These are phyloP conservation scores for Morone saxatilis DNA, from an alignment of 2,113 vertebrate genomes.

Conservation along the genomic window DNA sequence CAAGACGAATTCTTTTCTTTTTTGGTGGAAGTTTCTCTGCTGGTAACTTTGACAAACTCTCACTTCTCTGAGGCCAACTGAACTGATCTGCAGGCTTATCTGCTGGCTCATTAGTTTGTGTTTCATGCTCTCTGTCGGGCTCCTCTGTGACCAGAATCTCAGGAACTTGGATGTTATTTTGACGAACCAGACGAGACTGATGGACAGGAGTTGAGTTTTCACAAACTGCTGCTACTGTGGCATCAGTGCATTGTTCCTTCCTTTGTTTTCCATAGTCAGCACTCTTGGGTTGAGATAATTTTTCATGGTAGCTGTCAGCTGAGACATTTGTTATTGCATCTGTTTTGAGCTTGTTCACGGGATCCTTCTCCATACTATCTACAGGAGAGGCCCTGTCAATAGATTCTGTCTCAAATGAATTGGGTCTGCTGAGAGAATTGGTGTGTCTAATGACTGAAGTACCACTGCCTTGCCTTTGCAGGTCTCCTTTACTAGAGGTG, in stretches of 20 bases:
- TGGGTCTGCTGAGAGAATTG: conserved; percentile 94
- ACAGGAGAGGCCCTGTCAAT: conserved; percentile 87
- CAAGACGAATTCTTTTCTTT: conserved; percentile 96
- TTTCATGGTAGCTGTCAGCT: conserved; percentile 75
- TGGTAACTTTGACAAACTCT: conserved; percentile 94
- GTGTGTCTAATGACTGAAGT: conserved; percentile 99
- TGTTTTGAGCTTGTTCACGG: conserved; percentile 78
- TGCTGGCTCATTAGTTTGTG: conserved; percentile 83
- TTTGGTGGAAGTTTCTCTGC: conserved; percentile 98
- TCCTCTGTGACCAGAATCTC: conserved; percentile 99
- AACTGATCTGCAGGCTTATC: conserved; percentile 92
- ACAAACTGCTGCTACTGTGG: conserved; percentile 53
- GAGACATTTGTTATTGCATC: conserved; percentile 72
- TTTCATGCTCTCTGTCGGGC: conserved; percentile 92
- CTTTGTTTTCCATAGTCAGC: conserved; percentile 68
- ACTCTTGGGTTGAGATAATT: conserved; percentile 75
- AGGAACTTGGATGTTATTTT: conserved; percentile 97
- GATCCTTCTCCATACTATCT: conserved; percentile 86
- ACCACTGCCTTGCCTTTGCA: conserved; percentile 92
- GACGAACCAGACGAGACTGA: conserved; percentile 92
- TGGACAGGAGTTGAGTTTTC: conserved; percentile 84
- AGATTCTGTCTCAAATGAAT: conserved; percentile 93
- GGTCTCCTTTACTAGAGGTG: conserved; percentile 80
- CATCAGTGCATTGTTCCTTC: conserved; percentile 78
- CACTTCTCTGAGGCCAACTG: conserved; percentile 97